Base-by-base conservation (phyloP, 2,888 invertebrate genomes). In the Chloroclystis v-ata region DNA sequence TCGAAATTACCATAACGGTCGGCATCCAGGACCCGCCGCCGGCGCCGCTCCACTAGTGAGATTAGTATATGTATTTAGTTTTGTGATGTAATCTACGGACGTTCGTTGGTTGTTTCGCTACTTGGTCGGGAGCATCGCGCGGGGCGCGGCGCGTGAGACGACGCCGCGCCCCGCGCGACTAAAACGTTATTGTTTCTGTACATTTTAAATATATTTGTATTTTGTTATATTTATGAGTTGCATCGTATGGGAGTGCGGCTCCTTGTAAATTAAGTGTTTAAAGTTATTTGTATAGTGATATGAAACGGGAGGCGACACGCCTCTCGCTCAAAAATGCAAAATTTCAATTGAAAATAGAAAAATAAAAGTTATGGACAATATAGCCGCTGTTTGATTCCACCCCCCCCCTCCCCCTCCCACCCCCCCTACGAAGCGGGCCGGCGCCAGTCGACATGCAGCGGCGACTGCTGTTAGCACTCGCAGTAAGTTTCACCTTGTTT, bases 341-440 rank as follows among this genome's bases (percentile, higher is more conserved):
- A 65, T 61, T 65, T 20, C 60, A 69, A 72, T 55, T 57, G 55
- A 69, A 67, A 65, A 72, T 75, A 74, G 67, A n/a, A 63, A 51
- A 78, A 79, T 82, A 81, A 80, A 75, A 78, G 78, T 82, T n/a
- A n/a, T 82, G 81, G 82, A 83, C 83, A 83, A 82, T 82, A 82
- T 44, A 5, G 28, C 10, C 1, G 35, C 37, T 53, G 65, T 79
- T 76, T 79, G 38, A 69, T 72, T 56, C 20, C n/a, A n/a, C n/a
- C n/a, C n/a, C n/a, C n/a, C n/a, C n/a, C n/a, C n/a, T n/a, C n/a
- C n/a, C n/a, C n/a, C n/a, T n/a, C n/a, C n/a, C n/a, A n/a, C n/a
- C n/a, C n/a, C n/a, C n/a, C n/a, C n/a, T n/a, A n/a, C n/a, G n/a
- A n/a, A n/a, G n/a, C n/a, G n/a, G n/a, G n/a, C n/a, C n/a, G n/a